Percentiles rank a stretch among this genome's conserved stretches.
Conservation (phyloP, 2,888 invertebrate genomes). For the Idaea straminata region DNA sequence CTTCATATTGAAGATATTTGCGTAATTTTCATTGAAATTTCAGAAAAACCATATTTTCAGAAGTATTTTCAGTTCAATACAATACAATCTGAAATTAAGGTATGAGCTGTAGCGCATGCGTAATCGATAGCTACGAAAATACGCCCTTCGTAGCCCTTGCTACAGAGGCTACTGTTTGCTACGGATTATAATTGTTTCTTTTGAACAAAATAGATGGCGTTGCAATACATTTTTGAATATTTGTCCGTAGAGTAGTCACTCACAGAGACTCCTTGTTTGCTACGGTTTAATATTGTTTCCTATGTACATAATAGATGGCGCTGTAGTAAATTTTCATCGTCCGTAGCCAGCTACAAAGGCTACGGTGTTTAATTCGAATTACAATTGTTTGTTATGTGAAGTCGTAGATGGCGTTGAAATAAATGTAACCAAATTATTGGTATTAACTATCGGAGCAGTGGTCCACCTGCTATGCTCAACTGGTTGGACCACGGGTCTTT, state of each 20-base stretch:
- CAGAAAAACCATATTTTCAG: constrained; percentile 38
- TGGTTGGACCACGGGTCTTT: too few relatives aligned
- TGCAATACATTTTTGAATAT: constrained; percentile 1
- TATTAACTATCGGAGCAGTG: too few relatives aligned
- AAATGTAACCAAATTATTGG: too few relatives aligned
- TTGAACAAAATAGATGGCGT: constrained; percentile 25
- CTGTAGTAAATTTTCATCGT: too few relatives aligned
- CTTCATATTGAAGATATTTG: constrained; percentile 48
- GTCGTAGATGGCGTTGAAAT: too few relatives aligned
- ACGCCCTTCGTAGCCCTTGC: constrained; percentile 24
- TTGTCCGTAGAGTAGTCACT: neutral
- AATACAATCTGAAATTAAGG: constrained; percentile 19
- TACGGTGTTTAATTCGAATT: too few relatives aligned
- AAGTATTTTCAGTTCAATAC: constrained; percentile 35
- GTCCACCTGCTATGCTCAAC: too few relatives aligned
- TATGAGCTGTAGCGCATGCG: constrained; percentile 51
- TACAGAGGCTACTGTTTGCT: constrained; percentile 14
- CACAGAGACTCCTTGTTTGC: too few relatives aligned
- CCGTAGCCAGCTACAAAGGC: too few relatives aligned
- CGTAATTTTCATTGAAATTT: constrained; percentile 24
- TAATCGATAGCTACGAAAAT: constrained; percentile 58
- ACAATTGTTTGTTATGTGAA: too few relatives aligned
- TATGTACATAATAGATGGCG: too few relatives aligned
- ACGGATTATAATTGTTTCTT: constrained; percentile 5
- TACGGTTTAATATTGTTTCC: too few relatives aligned